Conservation (phyloP, 2,113 vertebrate genomes). For the Muntiacus muntjak region DNA sequence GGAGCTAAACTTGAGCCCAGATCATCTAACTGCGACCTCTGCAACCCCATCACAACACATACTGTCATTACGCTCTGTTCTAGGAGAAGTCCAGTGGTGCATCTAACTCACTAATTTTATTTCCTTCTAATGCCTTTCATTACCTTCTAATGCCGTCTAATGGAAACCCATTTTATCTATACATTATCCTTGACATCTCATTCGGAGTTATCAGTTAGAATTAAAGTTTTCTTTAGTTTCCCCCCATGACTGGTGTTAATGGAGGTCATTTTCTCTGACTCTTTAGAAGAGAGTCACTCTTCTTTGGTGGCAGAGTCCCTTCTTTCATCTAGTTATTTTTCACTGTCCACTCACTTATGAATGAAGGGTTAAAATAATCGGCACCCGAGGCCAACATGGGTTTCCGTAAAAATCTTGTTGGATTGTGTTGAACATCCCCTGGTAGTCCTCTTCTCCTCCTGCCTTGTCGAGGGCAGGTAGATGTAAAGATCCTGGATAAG, state of each 20-base stretch:
- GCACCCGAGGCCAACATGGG: not conserved
- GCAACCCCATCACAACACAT: not conserved
- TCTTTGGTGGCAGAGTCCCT: not conserved
- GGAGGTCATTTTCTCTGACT: not conserved
- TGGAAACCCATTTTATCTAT: not conserved
- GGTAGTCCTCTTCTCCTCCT: not conserved
- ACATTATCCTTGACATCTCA: not conserved
- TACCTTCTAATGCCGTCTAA: not conserved
- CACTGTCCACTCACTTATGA: not conserved
- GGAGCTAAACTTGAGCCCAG: not conserved
- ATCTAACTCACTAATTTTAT: not conserved
- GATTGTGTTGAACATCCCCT: not conserved
- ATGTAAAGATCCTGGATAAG: not conserved
- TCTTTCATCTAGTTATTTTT: not conserved
- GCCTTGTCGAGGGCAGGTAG: not conserved
- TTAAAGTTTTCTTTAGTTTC: not conserved
- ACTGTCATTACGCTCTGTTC: not conserved
- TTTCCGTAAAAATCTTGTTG: not conserved
- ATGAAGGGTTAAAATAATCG: not conserved
- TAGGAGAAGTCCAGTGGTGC: not conserved
- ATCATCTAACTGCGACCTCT: not conserved
- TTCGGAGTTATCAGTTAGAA: not conserved
- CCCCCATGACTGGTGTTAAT: not conserved
- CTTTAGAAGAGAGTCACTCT: not conserved
- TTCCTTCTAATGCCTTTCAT: not conserved